Percentiles rank a stretch among this genome's conserved stretches.
These are phyloP conservation scores for Raja brachyura DNA, from an alignment of 2,113 vertebrate species.

Conservation along the genomic window DNA sequence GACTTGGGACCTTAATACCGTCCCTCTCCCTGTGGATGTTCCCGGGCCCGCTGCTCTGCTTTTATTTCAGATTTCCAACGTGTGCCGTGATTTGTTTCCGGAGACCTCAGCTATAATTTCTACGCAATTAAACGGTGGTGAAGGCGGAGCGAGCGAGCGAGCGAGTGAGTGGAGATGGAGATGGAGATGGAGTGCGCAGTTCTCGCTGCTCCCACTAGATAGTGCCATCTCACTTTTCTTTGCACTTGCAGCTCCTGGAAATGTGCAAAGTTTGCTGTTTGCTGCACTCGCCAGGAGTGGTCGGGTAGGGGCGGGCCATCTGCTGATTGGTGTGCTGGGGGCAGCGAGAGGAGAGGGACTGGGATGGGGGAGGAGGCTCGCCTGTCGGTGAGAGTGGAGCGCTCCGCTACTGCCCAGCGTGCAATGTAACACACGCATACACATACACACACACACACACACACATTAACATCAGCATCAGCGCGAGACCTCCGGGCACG, in stretches of 20 bases:
- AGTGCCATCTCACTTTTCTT: slow-evolving; percentile 27
- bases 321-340: slow-evolving; percentile 21
- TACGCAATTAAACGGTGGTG: not conserved
- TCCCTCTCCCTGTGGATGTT: no score
- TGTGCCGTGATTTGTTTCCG: no score
- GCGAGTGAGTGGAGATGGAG: no score
- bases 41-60: no score
- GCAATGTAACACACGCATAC: not conserved
- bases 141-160: not conserved
- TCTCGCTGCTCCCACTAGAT: not conserved
- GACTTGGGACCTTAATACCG: no score
- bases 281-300: no score
- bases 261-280: slow-evolving; percentile 11
- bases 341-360: not conserved
- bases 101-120: not conserved
- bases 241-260: not conserved
- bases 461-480: not conserved
- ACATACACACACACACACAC: not conserved
- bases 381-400: not conserved
- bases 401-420: not conserved
- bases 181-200: not conserved
- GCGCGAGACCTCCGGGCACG: not conserved
- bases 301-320: not conserved
- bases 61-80: no score
- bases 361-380: not conserved